Percentiles rank a stretch among this genome's conserved stretches.
Conservation (phyloP, 1,140 invertebrate species). For the Anadara kagoshimensis region DNA sequence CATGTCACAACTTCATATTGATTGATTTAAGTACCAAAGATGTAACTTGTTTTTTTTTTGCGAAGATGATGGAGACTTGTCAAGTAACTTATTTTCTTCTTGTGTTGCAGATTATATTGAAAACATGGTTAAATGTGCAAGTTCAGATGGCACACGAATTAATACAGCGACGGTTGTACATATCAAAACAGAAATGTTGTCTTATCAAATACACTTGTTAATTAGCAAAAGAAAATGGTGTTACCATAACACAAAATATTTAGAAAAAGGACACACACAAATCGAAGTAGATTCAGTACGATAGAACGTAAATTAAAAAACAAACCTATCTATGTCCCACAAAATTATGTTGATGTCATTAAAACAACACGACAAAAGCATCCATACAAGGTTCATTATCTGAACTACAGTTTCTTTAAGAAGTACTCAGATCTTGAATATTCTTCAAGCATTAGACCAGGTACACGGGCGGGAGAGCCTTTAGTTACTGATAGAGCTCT, state of each 20-base stretch:
- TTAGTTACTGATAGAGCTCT: constrained; percentile 26
- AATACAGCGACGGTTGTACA: too few species aligned
- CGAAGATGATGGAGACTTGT: too few species aligned
- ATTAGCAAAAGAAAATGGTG: neutral
- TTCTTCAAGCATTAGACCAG: constrained; percentile 25
- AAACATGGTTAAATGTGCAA: too few species aligned
- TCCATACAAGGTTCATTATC: constrained; percentile 25
- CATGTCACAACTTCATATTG: too few species aligned
- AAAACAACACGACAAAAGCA: neutral
- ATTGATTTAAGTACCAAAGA: too few species aligned
- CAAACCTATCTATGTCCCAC: constrained; percentile 27
- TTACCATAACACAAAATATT: constrained; percentile 11
- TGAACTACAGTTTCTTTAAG: constrained; percentile 16
- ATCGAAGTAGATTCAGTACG: constrained; percentile 36
- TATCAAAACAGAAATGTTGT: constrained; percentile 34
- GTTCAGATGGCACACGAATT: constrained; percentile 22
- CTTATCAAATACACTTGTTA: constrained; percentile 8
- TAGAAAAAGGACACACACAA: constrained; percentile 28
- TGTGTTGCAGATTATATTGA: too few species aligned
- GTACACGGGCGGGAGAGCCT: constrained; percentile 1
- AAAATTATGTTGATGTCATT: constrained; percentile 29
- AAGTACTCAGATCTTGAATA: constrained; percentile 5
- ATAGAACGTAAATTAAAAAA: constrained; percentile 25
- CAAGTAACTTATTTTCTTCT: too few species aligned
- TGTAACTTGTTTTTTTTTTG: too few species aligned